Conservation (phyloP, 2,888 invertebrate genomes). For the Galeruca laticollis region DNA sequence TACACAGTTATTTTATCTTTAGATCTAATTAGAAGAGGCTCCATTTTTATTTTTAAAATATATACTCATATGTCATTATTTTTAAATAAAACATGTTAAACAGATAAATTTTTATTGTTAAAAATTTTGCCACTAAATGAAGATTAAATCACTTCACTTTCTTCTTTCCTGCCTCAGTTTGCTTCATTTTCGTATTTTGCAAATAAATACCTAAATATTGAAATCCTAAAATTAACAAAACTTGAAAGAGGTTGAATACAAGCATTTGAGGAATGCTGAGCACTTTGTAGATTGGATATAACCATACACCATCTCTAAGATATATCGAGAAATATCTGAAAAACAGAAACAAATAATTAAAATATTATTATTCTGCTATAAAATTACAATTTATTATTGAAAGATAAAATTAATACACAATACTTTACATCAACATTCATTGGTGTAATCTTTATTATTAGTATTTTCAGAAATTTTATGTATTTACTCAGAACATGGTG, state of each 20-base stretch:
- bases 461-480: too few species aligned
- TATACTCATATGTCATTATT: neutral
- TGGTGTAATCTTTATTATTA: too few species aligned
- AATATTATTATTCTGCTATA: too few species aligned
- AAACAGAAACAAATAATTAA: slow-evolving; percentile 5
- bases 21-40: too few species aligned
- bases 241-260: slow-evolving; percentile 39
- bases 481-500: too few species aligned
- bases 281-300: slow-evolving; percentile 69
- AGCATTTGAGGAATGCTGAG: slow-evolving; percentile 68
- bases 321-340: slow-evolving; percentile 66
- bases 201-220: slow-evolving; percentile 38
- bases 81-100: neutral
- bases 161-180: slow-evolving; percentile 1
- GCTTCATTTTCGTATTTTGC: slow-evolving; percentile 34
- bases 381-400: too few species aligned
- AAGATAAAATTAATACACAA: too few species aligned
- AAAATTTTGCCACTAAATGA: slow-evolving; percentile 1
- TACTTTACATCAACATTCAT: too few species aligned
- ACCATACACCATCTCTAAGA: slow-evolving; percentile 67
- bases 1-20: too few species aligned
- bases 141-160: slow-evolving; percentile 31
- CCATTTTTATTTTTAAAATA: too few species aligned
- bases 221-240: slow-evolving; percentile 26
- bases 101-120: slow-evolving; percentile 16